Conservation (phyloP, 2,797 vertebrate species). For the Luscinia luscinia region DNA sequence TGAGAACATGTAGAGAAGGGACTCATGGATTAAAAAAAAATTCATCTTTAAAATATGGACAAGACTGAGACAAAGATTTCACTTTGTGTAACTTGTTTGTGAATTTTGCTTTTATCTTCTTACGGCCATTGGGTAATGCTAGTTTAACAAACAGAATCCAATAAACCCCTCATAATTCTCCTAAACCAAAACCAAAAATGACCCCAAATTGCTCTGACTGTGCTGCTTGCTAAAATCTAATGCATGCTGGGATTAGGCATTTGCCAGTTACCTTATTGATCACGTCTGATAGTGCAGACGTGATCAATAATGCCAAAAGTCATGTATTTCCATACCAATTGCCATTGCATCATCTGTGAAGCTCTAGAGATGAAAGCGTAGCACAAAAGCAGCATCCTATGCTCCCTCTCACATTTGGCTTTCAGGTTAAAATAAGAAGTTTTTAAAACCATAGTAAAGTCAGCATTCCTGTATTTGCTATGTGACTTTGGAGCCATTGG, state of each 20-base stretch:
- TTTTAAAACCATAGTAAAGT: neutral
- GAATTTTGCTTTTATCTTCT: neutral
- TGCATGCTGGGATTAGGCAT: neutral
- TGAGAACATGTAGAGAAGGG: neutral
- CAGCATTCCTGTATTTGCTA: neutral
- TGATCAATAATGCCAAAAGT: slow-evolving; percentile 25
- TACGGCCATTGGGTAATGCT: accelerated
- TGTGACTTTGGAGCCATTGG: neutral
- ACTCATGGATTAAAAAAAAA: neutral
- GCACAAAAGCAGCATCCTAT: neutral
- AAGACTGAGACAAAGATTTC: neutral
- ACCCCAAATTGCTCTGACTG: neutral
- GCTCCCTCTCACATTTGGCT: neutral
- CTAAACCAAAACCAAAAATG: neutral
- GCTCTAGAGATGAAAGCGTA: neutral
- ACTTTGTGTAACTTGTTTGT: neutral
- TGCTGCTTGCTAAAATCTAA: neutral
- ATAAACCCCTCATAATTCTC: neutral
- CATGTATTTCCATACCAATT: neutral
- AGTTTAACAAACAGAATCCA: neutral
- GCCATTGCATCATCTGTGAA: neutral
- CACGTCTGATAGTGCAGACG: neutral
- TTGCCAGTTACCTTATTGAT: slow-evolving; percentile 17
- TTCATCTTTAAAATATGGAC: neutral
- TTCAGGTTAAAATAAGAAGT: neutral